Evolutionary conservation across 2,888 invertebrate species (phyloP), one percentile per base, ranked within the genome.

Genomic region (Lepidocyrtinus sp.): DNA sequence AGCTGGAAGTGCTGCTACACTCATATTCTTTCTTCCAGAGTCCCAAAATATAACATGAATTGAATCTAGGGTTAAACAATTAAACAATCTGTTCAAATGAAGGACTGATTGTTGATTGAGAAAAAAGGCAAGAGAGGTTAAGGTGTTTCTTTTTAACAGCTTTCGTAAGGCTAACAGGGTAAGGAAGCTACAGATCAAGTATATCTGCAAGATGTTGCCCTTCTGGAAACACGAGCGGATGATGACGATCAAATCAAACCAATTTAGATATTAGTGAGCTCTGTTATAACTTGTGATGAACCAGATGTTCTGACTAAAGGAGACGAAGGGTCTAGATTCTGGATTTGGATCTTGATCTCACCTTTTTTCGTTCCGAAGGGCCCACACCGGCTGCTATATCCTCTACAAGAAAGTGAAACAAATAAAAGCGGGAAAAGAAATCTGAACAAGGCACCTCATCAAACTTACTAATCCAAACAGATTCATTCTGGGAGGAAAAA

Each of bases 361-460:
- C 17, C 17, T 55, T 55, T 55, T n/a, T n/a, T 36, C 12, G 5
- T 36, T 36, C 36, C 36, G n/a, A 36, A 55, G 55, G n/a, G 5
- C 9, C 17, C 9, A n/a, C 55, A 17, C 55, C 55, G 55, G 55
- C 55, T 55, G n/a, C 9, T 55, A 55, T 2, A 12, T 36, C 36
- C 36, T 36, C 36, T 12, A 36, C 36, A 36, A n/a, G 36, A 36
- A 36, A 36, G 36, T 36, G 36, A 36, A 36, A 36, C 36, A 5
- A 36, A 36, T 9, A 36, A 5, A 36, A 17, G 55, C 55, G 55
- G 55, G 55, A 55, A 12, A 12, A 5, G 9, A 55, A 55, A 55
- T 55, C 55, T 55, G 55, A 55, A 55, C 55, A 55, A 55, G 55
- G 55, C 9, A 12, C n/a, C 55, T 55, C 7, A n/a, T n/a, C n/a